phyloP scores from a whole-genome alignment of 2,888 invertebrate genomes.

The Panorpa germanica region DNA sequence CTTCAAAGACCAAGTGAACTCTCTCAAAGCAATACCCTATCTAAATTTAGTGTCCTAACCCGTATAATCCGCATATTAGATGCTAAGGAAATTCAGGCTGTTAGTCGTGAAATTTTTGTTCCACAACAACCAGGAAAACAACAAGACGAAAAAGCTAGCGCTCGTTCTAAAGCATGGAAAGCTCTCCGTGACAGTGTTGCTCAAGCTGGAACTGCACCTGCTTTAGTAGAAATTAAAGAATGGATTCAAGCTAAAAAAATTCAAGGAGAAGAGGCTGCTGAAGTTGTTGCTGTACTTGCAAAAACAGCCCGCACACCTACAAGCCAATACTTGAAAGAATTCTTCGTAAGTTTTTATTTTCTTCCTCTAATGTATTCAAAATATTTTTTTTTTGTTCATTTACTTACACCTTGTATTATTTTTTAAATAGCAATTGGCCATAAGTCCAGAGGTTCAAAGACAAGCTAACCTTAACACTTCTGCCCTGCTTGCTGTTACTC shows the following conservation, averaged over 20 bases:
- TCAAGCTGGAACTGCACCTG: slow-evolving; percentile 49
- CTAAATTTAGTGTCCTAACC: slow-evolving; percentile 41
- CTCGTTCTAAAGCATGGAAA: slow-evolving; percentile 32
- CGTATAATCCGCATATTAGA: slow-evolving; percentile 39
- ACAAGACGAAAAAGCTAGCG: slow-evolving; percentile 17
- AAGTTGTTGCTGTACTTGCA: slow-evolving; percentile 32
- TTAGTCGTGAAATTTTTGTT: slow-evolving; percentile 29
- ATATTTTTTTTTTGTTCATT: slow-evolving; percentile 7
- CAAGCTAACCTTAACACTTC: slow-evolving; percentile 32
- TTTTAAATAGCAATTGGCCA: slow-evolving; percentile 30
- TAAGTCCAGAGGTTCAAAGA: slow-evolving; percentile 29
- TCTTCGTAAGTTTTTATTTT: slow-evolving; percentile 31
- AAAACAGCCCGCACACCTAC: slow-evolving; percentile 39
- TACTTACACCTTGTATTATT: too few species aligned
- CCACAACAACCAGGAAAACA: slow-evolving; percentile 12
- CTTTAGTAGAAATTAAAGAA: slow-evolving; percentile 36
- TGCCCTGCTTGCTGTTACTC: slow-evolving; percentile 37
- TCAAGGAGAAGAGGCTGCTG: slow-evolving; percentile 34
- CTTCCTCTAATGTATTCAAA: slow-evolving; percentile 8
- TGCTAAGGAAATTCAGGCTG: slow-evolving; percentile 34
- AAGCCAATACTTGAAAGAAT: slow-evolving; percentile 34
- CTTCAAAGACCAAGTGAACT: slow-evolving; percentile 35
- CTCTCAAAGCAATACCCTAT: slow-evolving; percentile 33
- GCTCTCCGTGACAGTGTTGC: slow-evolving; percentile 45
- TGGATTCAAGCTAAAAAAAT: slow-evolving; percentile 37